Percentiles rank a stretch among this genome's conserved stretches.
Evolutionary conservation across 2,113 vertebrate genomes (phyloP).

Genomic region (Dinomys branickii): DNA sequence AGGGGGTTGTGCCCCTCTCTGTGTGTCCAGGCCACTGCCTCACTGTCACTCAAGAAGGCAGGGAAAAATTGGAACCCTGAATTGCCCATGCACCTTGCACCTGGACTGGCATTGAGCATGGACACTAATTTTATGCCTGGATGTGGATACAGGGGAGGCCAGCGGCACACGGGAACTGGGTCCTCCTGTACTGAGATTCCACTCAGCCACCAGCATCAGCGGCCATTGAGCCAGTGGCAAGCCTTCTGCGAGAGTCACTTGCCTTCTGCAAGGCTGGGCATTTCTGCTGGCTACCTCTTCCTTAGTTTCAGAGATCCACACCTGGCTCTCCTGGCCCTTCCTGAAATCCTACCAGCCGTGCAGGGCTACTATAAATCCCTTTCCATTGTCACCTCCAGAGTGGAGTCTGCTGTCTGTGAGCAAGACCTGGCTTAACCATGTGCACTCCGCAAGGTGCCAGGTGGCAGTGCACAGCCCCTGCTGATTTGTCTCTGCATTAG

Average conservation of each 20-base stretch:
- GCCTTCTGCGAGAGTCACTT: background rate
- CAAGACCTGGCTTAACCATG: background rate
- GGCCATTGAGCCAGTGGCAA: background rate
- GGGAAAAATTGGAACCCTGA: background rate
- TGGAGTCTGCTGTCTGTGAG: background rate
- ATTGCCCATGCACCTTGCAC: background rate
- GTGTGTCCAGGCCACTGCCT: background rate
- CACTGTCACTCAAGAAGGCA: background rate
- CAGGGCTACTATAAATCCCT: background rate
- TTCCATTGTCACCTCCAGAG: background rate
- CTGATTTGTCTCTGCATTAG: background rate
- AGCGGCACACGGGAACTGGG: background rate
- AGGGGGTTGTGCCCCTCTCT: background rate
- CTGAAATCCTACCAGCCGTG: background rate
- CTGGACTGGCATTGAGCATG: background rate
- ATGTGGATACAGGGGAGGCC: fast-evolving
- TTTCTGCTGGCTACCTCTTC: background rate
- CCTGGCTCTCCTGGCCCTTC: background rate
- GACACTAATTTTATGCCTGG: fast-evolving
- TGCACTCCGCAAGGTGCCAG: background rate
- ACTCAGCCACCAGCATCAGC: background rate
- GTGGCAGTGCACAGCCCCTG: background rate
- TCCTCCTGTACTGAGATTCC: background rate
- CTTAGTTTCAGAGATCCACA: background rate
- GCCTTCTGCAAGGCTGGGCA: background rate